Evolutionary conservation across 2,797 vertebrate species (phyloP).

Genomic region (Gallirallus australis): DNA sequence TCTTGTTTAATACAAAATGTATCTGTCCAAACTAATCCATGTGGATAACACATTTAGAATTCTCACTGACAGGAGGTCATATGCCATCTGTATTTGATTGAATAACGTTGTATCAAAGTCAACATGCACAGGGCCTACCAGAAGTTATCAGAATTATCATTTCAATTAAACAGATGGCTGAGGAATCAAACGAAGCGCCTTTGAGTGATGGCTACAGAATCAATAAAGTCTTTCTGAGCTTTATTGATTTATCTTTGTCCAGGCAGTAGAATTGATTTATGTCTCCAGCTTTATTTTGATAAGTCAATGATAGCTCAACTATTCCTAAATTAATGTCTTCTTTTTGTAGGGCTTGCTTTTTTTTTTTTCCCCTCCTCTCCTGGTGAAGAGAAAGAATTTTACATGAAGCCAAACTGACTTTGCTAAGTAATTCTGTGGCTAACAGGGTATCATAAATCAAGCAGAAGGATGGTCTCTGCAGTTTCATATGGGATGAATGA

Average conservation of each 20-base stretch:
- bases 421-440: conserved; percentile 74
- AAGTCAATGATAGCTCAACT: conserved; percentile 85
- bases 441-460: conserved; percentile 74
- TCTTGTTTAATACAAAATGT: conserved; percentile 52
- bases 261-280: conserved; percentile 78
- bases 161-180: conserved; percentile 87
- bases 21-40: conserved; percentile 32
- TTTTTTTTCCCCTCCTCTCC: not conserved
- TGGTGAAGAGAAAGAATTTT: conserved; percentile 57
- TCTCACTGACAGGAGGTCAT: conserved; percentile 56
- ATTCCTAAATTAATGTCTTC: conserved; percentile 81
- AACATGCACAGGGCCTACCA: conserved; percentile 55
- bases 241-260: conserved; percentile 85
- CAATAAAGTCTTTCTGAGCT: conserved; percentile 86
- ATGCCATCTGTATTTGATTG: conserved; percentile 63
- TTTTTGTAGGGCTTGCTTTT: conserved; percentile 60
- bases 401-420: conserved; percentile 72
- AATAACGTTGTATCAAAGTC: conserved; percentile 75
- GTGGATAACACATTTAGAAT: conserved; percentile 44
- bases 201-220: conserved; percentile 84
- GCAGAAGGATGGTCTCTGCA: conserved; percentile 46
- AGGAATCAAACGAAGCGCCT: conserved; percentile 85
- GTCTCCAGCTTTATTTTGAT: conserved; percentile 82
- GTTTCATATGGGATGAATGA: conserved; percentile 46
- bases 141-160: conserved; percentile 81